Conservation (phyloP, 1,140 invertebrate genomes). For the Drosophila mayri region DNA sequence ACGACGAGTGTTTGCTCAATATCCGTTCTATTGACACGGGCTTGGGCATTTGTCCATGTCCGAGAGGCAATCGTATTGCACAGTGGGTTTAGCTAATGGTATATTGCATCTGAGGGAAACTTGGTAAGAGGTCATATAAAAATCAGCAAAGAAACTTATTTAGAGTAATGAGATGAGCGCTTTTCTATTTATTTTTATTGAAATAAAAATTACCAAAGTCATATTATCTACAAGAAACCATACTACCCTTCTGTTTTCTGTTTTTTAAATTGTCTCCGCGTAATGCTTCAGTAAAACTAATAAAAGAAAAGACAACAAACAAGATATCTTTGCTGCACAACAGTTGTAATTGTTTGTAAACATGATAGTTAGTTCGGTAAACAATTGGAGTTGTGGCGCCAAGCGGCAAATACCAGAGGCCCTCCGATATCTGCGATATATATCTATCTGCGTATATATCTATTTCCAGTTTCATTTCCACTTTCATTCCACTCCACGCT, state of each 20-base stretch:
- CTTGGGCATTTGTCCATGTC: slow-evolving; percentile 18
- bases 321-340: slow-evolving; percentile 56
- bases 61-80: slow-evolving; percentile 10
- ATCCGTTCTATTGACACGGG: slow-evolving; percentile 53
- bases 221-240: neutral
- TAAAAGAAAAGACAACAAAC: slow-evolving; percentile 12
- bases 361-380: slow-evolving; percentile 73
- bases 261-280: slow-evolving; percentile 1
- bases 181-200: too few relatives aligned
- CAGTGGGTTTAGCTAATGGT: neutral
- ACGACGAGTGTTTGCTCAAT: slow-evolving; percentile 53
- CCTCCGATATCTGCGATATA: slow-evolving; percentile 43
- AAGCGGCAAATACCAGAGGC: slow-evolving; percentile 64
- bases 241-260: too few relatives aligned
- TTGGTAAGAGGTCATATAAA: neutral
- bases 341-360: slow-evolving; percentile 82
- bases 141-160: too few relatives aligned
- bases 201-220: too few relatives aligned
- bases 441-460: slow-evolving; percentile 14
- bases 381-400: slow-evolving; percentile 77
- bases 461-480: slow-evolving; percentile 27
- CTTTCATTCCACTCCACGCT: slow-evolving; percentile 19
- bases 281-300: slow-evolving; percentile 19
- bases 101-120: neutral
- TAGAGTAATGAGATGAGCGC: too few relatives aligned